These are phyloP conservation scores for Sebastes paucispinis DNA, from an alignment of 2,797 vertebrate genomes.

Conservation along the genomic window DNA sequence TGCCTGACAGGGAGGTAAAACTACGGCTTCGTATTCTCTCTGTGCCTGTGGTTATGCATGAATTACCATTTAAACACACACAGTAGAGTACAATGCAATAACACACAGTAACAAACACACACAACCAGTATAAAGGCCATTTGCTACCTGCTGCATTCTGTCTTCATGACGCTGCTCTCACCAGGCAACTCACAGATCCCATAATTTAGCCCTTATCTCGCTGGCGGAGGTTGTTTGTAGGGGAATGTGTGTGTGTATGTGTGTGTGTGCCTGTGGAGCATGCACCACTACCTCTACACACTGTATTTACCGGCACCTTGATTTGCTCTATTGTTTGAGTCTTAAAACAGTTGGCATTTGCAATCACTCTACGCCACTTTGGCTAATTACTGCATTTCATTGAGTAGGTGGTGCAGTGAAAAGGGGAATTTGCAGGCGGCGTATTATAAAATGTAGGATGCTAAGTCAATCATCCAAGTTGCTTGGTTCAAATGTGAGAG, in stretches of 20 bases:
- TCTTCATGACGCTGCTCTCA: slow-evolving; percentile 59
- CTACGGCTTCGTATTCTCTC: slow-evolving; percentile 15
- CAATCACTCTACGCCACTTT: slow-evolving; percentile 49
- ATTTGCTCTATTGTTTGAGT: slow-evolving; percentile 65
- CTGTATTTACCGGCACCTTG: slow-evolving; percentile 27
- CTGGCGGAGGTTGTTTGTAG: slow-evolving; percentile 67
- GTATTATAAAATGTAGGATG: slow-evolving; percentile 33
- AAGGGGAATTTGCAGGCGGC: slow-evolving; percentile 27
- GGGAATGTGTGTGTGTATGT: slow-evolving; percentile 30
- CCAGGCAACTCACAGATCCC: slow-evolving; percentile 60
- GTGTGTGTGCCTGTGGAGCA: neutral
- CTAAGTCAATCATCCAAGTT: slow-evolving; percentile 51
- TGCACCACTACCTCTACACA: slow-evolving; percentile 1
- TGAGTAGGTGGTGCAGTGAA: slow-evolving; percentile 44
- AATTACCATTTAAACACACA: slow-evolving; percentile 44
- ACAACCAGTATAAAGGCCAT: slow-evolving; percentile 51
- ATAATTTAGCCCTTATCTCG: slow-evolving; percentile 72
- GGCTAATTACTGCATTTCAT: slow-evolving; percentile 56
- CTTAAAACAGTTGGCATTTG: slow-evolving; percentile 52
- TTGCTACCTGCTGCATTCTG: slow-evolving; percentile 51
- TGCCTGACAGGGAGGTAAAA: neutral
- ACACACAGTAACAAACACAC: slow-evolving; percentile 20
- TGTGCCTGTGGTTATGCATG: slow-evolving; percentile 30
- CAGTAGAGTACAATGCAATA: neutral
- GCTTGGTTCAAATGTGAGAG: slow-evolving; percentile 39